Conservation (phyloP, 2,797 vertebrate species). For the Aphelocoma californica region DNA sequence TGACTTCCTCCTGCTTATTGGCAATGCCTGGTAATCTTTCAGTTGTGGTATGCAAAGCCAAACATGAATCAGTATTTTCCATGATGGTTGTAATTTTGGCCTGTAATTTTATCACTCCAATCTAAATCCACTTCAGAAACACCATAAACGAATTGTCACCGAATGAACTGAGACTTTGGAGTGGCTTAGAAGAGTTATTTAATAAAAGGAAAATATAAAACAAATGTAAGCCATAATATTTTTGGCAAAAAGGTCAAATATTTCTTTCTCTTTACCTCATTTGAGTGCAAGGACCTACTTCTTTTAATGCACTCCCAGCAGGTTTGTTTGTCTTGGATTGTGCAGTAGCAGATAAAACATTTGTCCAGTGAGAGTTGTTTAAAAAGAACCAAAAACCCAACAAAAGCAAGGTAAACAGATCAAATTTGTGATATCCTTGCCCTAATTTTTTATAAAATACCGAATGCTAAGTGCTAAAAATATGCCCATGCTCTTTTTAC, state of each 20-base stretch:
- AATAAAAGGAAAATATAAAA: conserved; percentile 77
- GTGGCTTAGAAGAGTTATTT: conserved; percentile 75
- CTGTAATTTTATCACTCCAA: conserved; percentile 81
- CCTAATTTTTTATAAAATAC: conserved; percentile 8
- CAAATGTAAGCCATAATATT: conserved; percentile 74
- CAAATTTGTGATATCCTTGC: background rate
- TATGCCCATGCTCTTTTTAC: background rate
- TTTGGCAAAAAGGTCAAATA: conserved; percentile 70
- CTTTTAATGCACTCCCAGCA: background rate
- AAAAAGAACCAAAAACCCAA: background rate
- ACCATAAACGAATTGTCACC: conserved; percentile 80
- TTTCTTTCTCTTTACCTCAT: conserved; percentile 47
- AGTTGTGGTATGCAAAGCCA: conserved; percentile 75
- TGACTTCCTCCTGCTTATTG: conserved; percentile 66
- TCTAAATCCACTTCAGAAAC: conserved; percentile 82
- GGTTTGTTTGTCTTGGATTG: conserved; percentile 61
- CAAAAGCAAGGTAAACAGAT: conserved; percentile 6
- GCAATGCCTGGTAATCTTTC: conserved; percentile 68
- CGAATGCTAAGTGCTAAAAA: background rate
- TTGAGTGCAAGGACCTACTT: background rate
- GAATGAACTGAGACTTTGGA: conserved; percentile 72
- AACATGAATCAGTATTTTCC: conserved; percentile 76
- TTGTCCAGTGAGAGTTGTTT: conserved; percentile 16
- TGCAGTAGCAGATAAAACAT: conserved; percentile 3
- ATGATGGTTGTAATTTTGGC: conserved; percentile 77